Evolutionary conservation across 2,888 invertebrate species (phyloP), one percentile per base, ranked within the genome.

Genomic region (Mactromeris polynyma): DNA sequence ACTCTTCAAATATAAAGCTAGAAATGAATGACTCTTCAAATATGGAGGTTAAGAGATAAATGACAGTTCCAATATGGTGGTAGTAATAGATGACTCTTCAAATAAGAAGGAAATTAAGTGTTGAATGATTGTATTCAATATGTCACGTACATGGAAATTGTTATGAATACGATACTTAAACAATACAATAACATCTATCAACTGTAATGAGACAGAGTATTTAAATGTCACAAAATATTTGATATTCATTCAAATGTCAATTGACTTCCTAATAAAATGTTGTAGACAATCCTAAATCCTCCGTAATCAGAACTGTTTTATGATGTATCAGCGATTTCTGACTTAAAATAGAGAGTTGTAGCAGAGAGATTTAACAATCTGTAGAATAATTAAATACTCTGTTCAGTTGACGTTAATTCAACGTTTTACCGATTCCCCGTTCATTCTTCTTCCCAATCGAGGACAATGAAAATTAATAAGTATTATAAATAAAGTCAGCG

Each of bases 11-110:
- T 2, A 73, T 0, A 26, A 17, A 73, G 33, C 36, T 73, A 73
- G 73, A 73, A 36, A 73, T 73, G 9, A 36, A 19, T 19, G 26
- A 73, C 73, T 73, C 73, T 73, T 73, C 73, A 73, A 73, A 36
- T 58, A 58, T 17, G 36, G 19, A 73, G 73, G 33, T 46, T 42
- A 42, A 4, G 17, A 17, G 17, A 17, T 17, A 4, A 46, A 46
- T 46, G 46, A 11, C 46, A 46, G 6, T 17, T 46, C 46, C 46
- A 4, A 46, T 46, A 46, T 46, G 46, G 46, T 17, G 40, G 40
- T 40, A 40, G 40, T 7, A 4, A 40, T 46, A 46, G 17, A 17
- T 46, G 46, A 46, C 46, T 46, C 46, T 46, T 46, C 46, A 46
- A 46, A 9, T 14, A 17, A 26, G 36, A 26, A 73, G 73, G 19